Evolutionary conservation across 1,140 invertebrate species (phyloP), one percentile per base, ranked within the genome.

Genomic region (Bicyclus anynana): DNA sequence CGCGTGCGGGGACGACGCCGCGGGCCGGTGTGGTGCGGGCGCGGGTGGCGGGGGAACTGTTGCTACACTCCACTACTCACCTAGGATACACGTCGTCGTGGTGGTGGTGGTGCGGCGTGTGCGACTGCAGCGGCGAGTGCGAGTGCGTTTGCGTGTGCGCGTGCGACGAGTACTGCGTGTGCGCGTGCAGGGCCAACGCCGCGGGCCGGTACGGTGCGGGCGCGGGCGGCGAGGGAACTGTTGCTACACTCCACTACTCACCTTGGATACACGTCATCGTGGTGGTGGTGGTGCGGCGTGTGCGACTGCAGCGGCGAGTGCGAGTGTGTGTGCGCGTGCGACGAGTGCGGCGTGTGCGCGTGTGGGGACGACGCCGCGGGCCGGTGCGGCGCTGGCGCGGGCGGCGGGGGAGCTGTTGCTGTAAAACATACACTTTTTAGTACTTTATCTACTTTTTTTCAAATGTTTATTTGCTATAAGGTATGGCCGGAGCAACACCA

Each of bases 151-250:
- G n/a, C n/a, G n/a, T n/a, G 44, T 46, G 59, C 6, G 59, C 42
- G 63, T 65, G 72, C 17, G 62, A 48, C 14, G 55, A 27, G 61
- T 51, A 62, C 51, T 57, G 37, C 35, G 51, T 94, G 91, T 66
- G 95, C 95, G n/a, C 29, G 29, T 33, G 29, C n/a, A 71, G 95
- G 94, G 76, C 23, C 40, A 63, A 6, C 38, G 48, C 67, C 5
- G 74, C 62, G 40, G 89, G 80, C n/a, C 90, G 84, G 74, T 91
- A 89, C 29, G 90, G 90, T 48, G 93, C 92, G 17, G 93, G 93
- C 37, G 93, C 92, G 0, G 93, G 93, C 1, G 93, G 93, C 27
- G n/a, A n/a, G n/a, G n/a, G n/a, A n/a, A n/a, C n/a, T n/a, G n/a
- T n/a, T n/a, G n/a, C n/a, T n/a, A n/a, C n/a, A n/a, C n/a, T n/a